Conservation (phyloP, 2,797 vertebrate species). For the Hapalemur alaotrensis region DNA sequence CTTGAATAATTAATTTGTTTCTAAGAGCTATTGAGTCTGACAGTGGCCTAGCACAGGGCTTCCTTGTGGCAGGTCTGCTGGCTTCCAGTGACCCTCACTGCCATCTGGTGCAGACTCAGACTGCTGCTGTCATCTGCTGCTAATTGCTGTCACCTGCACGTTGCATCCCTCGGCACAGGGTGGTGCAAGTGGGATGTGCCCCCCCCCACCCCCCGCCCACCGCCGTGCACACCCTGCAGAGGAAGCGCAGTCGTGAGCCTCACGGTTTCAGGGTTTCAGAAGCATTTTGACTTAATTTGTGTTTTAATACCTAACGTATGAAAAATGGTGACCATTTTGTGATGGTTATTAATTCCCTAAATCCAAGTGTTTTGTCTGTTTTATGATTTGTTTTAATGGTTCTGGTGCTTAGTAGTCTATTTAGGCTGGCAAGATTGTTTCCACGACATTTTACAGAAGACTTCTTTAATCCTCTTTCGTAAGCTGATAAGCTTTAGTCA, state of each 20-base stretch:
- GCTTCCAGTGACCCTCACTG: slow-evolving; percentile 87
- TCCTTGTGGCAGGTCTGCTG: slow-evolving; percentile 80
- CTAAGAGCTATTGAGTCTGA: slow-evolving; percentile 74
- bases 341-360: slow-evolving; percentile 12
- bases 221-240: accelerated
- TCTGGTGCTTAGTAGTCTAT: slow-evolving; percentile 56
- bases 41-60: slow-evolving; percentile 69
- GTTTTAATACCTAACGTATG: slow-evolving; percentile 7
- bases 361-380: slow-evolving; percentile 33
- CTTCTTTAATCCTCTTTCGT: slow-evolving; percentile 80
- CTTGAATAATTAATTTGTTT: slow-evolving; percentile 76
- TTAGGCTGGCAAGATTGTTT: slow-evolving; percentile 68
- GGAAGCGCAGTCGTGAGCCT: accelerated
- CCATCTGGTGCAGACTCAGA: slow-evolving; percentile 92
- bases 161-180: slow-evolving; percentile 84
- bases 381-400: slow-evolving; percentile 67
- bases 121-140: slow-evolving; percentile 92
- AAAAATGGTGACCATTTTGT: background rate
- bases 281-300: background rate
- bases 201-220: too few species aligned
- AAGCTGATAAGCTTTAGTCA: slow-evolving; percentile 82
- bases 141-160: slow-evolving; percentile 96
- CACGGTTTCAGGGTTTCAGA: background rate
- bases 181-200: slow-evolving; percentile 74
- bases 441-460: slow-evolving; percentile 64